Evolutionary conservation across 2,797 vertebrate species (phyloP).

Genomic region (Centroberyx gerrardi): DNA sequence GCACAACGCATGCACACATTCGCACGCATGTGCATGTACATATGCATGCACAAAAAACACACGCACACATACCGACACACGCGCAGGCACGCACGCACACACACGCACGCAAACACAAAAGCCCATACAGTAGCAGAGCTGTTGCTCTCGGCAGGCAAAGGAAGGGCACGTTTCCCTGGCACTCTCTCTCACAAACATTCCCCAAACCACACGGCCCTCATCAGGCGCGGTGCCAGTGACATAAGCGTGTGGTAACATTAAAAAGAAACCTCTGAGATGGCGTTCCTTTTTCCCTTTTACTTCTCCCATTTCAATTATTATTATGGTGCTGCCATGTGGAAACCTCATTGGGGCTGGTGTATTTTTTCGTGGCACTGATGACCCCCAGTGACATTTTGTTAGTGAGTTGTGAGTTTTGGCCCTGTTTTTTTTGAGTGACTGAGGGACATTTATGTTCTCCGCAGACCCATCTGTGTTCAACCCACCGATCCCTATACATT

Average conservation of each 20-base stretch:
- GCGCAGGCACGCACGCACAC: background rate
- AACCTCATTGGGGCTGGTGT: slow-evolving; percentile 70
- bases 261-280: slow-evolving; percentile 75
- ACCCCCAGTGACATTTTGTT: slow-evolving; percentile 69
- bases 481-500: slow-evolving; percentile 59
- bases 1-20: slow-evolving; percentile 30
- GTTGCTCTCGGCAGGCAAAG: slow-evolving; percentile 66
- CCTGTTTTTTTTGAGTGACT: slow-evolving; percentile 64
- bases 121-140: slow-evolving; percentile 70
- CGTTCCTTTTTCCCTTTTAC: slow-evolving; percentile 69
- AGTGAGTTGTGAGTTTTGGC: slow-evolving; percentile 68
- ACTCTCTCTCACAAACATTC: slow-evolving; percentile 64
- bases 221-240: slow-evolving; percentile 77
- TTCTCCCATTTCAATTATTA: slow-evolving; percentile 81
- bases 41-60: slow-evolving; percentile 31
- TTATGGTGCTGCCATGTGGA: slow-evolving; percentile 77
- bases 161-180: slow-evolving; percentile 60
- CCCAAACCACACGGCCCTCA: slow-evolving; percentile 72
- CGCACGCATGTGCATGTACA: background rate
- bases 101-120: slow-evolving; percentile 56
- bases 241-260: slow-evolving; percentile 80
- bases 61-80: slow-evolving; percentile 14
- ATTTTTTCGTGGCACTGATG: slow-evolving; percentile 66
- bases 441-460: slow-evolving; percentile 73
- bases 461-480: slow-evolving; percentile 68